Evolutionary conservation across 2,797 vertebrate genomes (phyloP), one percentile per base, ranked within the genome.

Genomic region (Enteromius thamalakanensis): DNA sequence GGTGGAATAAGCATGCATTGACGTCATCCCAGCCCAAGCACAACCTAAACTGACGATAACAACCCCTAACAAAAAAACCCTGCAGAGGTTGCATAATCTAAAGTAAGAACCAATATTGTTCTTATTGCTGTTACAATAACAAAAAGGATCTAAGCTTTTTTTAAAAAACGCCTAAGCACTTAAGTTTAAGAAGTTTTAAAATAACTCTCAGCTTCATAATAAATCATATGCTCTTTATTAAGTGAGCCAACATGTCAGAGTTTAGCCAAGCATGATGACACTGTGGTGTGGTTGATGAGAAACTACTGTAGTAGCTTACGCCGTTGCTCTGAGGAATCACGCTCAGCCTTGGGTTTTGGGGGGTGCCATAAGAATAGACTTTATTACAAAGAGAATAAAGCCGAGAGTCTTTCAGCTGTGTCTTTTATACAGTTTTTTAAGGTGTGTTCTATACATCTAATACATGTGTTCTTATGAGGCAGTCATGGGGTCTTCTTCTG

Each of bases 1-100:
- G 3, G 19, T n/a, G 2, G 4, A 1, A n/a, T 1, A 34, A 74
- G 10, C 0, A 1, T 37, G 6, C 21, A 2, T 3, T 23, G 3
- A 76, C 0, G 2, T 76, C n/a, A 23, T 15, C 6, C 23, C 3
- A 40, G 34, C 11, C 51, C 6, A 37, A 21, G 51, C 26, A 2
- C 11, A 26, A 11, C 42, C 23, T n/a, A 21, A n/a, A 3, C 1
- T 10, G 8, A 47, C 0, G 40, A 45, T 1, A 11, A 2, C 11
- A 26, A 6, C 42, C 23, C 5, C 26, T 21, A 15, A 72, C 4
- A 3, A 29, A 12, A 51, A 12, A 26, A n/a, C 12, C 5, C 5
- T 17, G 3, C 17, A 19, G 10, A 6, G 3, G 15, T 72, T 32
- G 17, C 10, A 58, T 55, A 23, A 58, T n/a, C 21, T 21, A 37